Percentiles rank a stretch among this genome's conserved stretches.
These are phyloP conservation scores for Astatoreochromis straeleni DNA, from an alignment of 2,113 vertebrate genomes.

Conservation along the genomic window DNA sequence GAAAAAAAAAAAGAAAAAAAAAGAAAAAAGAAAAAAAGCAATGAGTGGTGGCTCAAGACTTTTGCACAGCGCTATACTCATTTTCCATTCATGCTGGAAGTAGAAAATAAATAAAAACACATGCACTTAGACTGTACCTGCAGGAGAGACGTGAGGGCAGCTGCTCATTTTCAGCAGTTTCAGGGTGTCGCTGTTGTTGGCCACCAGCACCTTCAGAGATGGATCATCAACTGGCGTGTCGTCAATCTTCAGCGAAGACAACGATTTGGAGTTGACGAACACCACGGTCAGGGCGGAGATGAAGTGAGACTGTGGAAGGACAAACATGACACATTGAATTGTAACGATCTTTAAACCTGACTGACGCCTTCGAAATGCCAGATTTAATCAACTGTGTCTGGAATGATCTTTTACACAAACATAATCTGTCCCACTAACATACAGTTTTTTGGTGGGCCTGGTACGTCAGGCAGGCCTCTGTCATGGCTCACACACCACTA, in stretches of 20 bases:
- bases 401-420: not conserved
- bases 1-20: no score
- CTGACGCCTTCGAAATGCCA: not conserved
- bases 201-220: slow-evolving; percentile 92
- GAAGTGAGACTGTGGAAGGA: slow-evolving; percentile 67
- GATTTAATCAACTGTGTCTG: not conserved
- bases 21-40: not conserved
- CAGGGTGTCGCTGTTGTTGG: slow-evolving; percentile 93
- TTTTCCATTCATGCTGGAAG: not conserved
- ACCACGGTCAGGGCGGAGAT: slow-evolving; percentile 96
- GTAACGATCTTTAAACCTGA: not conserved
- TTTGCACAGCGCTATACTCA: not conserved
- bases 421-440: not conserved
- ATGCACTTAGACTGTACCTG: slow-evolving; percentile 46
- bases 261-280: slow-evolving; percentile 96
- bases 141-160: slow-evolving; percentile 77
- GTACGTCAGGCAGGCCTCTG: not conserved
- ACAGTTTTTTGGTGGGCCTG: not conserved
- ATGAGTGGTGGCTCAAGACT: not conserved
- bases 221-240: slow-evolving; percentile 96
- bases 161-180: slow-evolving; percentile 97
- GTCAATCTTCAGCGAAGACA: slow-evolving; percentile 94
- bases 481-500: not conserved
- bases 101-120: not conserved
- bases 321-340: not conserved